Base-by-base conservation (phyloP, 2,797 vertebrate species). In the Acipenser transmontanus region DNA sequence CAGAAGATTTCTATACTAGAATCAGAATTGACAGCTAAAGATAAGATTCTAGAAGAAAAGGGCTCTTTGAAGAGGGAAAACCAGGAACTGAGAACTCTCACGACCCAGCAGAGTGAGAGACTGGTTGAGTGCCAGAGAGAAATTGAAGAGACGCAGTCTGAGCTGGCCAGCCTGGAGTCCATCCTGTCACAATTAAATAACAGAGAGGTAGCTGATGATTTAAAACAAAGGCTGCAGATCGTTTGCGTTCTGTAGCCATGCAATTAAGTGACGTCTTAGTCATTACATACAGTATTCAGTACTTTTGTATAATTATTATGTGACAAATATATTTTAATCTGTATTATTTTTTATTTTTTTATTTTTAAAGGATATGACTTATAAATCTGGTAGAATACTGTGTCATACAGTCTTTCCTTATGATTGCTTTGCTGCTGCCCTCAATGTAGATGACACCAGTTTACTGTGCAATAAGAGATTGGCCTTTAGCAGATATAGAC, bases 141-240 rank as follows among this genome's bases (percentile, higher is more conserved):
- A 77, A 84, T 89, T 70, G 85, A 91, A 69, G 81, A 84, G 80
- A 88, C 79, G 66, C 89, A 78, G 66, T 67, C 78, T 1, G 91
- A 95, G 78, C 73, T 93, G 63, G 79, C 48, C 63, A 63, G 83
- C 68, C 74, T 94, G 76, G 90, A 94, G 83, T 87, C 82, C 50
- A 67, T 87, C 54, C 81, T 92, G 73, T 76, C 80, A 14, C 84
- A 91, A 67, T 78, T 93, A 64, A 90, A 88, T 62, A 72, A 85
- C 13, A 73, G 62, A 50, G 81, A 89, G 85, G 87, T 87, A 8
- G 8, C 50, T 62, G 47, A 7, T 49, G 10, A 7, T 61, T 49
- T 12, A 34, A 61, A 8, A 50, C 52, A 9, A n/a, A 10, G 10
- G 13, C 17, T 49, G 47, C 20, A 11, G 47, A 11, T 20, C 7